These are phyloP conservation scores for Balaeniceps rex DNA, from an alignment of 2,113 vertebrate species.

Conservation along the genomic window DNA sequence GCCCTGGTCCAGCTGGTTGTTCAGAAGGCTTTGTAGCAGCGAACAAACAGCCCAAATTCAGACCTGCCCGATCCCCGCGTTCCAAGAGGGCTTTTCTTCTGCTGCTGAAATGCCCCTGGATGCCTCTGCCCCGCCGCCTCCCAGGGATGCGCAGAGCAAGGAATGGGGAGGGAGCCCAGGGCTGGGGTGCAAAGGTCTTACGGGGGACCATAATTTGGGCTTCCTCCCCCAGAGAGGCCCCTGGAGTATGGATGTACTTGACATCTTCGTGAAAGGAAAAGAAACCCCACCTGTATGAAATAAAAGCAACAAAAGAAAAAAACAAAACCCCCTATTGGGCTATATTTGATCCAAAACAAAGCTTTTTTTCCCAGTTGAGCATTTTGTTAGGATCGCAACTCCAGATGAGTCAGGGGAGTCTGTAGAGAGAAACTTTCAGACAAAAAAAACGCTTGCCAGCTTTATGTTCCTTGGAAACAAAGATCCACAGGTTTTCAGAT, in stretches of 20 bases:
- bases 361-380: background rate
- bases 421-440: background rate
- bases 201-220: accelerated
- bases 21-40: background rate
- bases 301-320: background rate
- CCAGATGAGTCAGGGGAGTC: background rate
- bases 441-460: background rate
- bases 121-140: accelerated
- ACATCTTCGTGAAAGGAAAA: background rate
- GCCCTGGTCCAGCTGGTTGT: background rate
- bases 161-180: background rate
- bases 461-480: background rate
- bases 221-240: background rate
- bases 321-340: too few relatives aligned
- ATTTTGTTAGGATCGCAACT: background rate
- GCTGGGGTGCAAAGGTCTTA: background rate
- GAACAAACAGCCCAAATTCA: background rate
- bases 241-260: too few relatives aligned
- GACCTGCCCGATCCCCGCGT: accelerated
- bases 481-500: background rate
- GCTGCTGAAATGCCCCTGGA: too few relatives aligned
- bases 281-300: background rate
- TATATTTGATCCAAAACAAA: background rate
- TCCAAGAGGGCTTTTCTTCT: background rate
- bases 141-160: background rate